phyloP scores from a whole-genome alignment of 2,113 vertebrate species.

The Neomonachus schauinslandi region DNA sequence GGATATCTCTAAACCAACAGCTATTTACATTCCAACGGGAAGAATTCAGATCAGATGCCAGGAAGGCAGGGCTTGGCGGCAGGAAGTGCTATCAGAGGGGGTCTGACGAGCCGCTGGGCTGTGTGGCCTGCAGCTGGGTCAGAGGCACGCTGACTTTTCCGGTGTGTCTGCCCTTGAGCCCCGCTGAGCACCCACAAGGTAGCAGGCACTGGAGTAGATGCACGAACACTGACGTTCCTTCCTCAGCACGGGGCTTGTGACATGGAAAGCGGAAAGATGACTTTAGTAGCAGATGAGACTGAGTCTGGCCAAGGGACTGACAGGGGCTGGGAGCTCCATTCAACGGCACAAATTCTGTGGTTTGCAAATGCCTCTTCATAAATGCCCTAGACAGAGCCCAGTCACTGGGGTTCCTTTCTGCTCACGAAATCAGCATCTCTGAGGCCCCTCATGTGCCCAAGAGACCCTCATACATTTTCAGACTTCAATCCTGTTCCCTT shows the following conservation, averaged over 20 bases:
- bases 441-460: neutral
- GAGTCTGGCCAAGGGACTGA: neutral
- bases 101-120: neutral
- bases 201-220: neutral
- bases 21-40: neutral
- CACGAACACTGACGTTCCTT: fast-evolving
- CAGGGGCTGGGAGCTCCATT: neutral
- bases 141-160: fast-evolving
- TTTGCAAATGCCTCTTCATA: neutral
- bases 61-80: neutral
- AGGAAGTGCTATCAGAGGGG: neutral
- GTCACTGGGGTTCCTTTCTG: neutral
- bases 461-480: neutral
- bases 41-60: neutral
- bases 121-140: neutral
- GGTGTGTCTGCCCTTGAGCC: neutral
- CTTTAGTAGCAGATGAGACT: neutral
- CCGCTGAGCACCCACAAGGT: no score
- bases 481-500: neutral
- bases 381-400: neutral
- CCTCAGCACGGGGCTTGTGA: neutral
- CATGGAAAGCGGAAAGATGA: neutral
- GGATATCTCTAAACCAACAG: neutral
- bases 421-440: neutral
- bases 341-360: neutral